Evolutionary conservation across 2,113 vertebrate species (phyloP).

Genomic region (Marmota monax): DNA sequence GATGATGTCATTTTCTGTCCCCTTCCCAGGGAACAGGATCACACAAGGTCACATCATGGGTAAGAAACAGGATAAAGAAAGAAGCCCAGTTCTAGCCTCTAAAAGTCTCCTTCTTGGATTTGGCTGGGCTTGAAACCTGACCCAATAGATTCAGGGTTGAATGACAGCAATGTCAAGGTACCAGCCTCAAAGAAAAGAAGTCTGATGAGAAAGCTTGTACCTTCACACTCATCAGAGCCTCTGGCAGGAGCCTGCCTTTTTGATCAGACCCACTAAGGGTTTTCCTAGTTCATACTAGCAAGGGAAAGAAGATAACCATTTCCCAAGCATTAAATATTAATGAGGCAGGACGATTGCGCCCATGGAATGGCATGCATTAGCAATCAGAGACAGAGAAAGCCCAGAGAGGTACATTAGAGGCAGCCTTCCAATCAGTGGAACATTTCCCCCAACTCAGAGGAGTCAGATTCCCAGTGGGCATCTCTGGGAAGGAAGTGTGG

Average conservation of each 20-base stretch:
- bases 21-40: neutral
- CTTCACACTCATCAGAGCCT: neutral
- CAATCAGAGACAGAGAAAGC: constrained; percentile 52
- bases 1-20: neutral
- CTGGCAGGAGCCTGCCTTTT: neutral
- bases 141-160: too few species aligned
- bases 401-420: neutral
- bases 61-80: too few species aligned
- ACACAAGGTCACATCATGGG: too few species aligned
- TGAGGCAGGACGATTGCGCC: constrained; percentile 50
- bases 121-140: too few species aligned
- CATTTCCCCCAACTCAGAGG: neutral
- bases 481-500: neutral
- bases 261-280: constrained; percentile 67
- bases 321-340: constrained; percentile 66
- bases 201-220: constrained; percentile 70
- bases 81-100: too few species aligned
- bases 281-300: constrained; percentile 75
- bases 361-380: constrained; percentile 51
- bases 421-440: constrained; percentile 34
- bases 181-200: constrained; percentile 54
- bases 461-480: neutral
- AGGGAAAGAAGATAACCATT: constrained; percentile 57
- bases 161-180: constrained; percentile 20
- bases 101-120: too few species aligned